Conservation (phyloP, 2,797 vertebrate genomes). For the Oreochromis grahami region DNA sequence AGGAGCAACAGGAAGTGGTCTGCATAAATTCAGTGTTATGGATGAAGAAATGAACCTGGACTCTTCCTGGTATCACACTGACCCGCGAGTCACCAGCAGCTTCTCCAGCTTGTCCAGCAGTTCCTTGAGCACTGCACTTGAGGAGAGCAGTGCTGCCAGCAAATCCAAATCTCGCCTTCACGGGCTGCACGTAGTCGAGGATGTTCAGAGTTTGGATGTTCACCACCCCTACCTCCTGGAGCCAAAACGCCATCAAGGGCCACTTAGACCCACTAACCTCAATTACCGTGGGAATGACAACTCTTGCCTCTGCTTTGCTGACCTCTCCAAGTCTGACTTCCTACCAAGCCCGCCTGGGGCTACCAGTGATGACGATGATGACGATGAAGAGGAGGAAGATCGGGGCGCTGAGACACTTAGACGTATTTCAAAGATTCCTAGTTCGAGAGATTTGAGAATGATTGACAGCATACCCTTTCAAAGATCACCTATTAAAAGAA, state of each 20-base stretch:
- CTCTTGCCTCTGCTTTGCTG: conserved; percentile 79
- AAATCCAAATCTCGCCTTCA: conserved; percentile 32
- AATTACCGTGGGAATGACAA: conserved; percentile 66
- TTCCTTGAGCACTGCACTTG: conserved; percentile 87
- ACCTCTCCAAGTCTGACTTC: conserved; percentile 73
- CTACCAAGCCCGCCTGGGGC: conserved; percentile 70
- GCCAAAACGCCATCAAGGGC: conserved; percentile 53
- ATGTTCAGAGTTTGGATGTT: conserved; percentile 69
- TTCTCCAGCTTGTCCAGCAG: conserved; percentile 85
- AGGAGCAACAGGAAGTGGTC: conserved; percentile 56
- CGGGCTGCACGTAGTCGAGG: conserved; percentile 62
- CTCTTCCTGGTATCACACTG: conserved; percentile 83
- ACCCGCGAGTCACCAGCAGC: conserved; percentile 76
- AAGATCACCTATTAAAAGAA: conserved; percentile 58
- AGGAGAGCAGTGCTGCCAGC: conserved; percentile 79
- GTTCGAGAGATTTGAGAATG: conserved; percentile 72
- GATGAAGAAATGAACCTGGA: conserved; percentile 68
- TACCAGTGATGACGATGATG: conserved; percentile 71
- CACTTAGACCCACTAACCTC: conserved; percentile 63
- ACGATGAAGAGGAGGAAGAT: conserved; percentile 70
- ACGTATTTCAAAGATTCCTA: conserved; percentile 74
- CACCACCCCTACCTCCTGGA: conserved; percentile 73
- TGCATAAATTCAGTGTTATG: conserved; percentile 36
- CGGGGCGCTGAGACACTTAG: conserved; percentile 45
- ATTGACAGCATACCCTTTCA: conserved; percentile 72